Base-by-base conservation (phyloP, 2,113 vertebrate genomes). In the Barbus barbus region DNA sequence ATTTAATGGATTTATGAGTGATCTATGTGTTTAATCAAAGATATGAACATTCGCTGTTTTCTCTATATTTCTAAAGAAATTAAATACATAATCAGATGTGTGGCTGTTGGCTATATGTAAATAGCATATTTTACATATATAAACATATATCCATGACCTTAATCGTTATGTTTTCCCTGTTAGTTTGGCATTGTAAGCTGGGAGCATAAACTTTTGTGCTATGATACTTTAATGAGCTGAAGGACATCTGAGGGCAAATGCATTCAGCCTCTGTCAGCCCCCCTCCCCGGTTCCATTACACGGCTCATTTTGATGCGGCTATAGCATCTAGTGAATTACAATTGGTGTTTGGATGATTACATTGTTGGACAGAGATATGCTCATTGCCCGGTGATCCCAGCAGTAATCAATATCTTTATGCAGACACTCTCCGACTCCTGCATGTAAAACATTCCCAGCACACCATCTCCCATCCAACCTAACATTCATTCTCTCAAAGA, bases 341-440 rank as follows among this genome's bases (percentile, higher is more conserved):
- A 93, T 89, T 87, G 88, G 91, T 85, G 81, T 86, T 88, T 88
- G 91, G 91, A 93, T 93, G 92, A 92, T 93, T 91, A 92, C 91
- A 93, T 91, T 90, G 90, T 91, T 89, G 92, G 88, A 92, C 89
- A 91, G 92, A 93, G 91, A 91, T 85, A 92, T 91, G 92, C 90
- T 92, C 83, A 82, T 90, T 92, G 92, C 90, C 86, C 85, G 87
- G 90, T 92, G 92, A 94, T 91, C 93, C 92, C 90, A 91, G 87
- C 89, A 91, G 92, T 91, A 94, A 94, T 95, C 92, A 92, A 93
- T 94, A 93, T 90, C 92, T 89, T 89, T 89, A 89, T 89, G 88
- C 86, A 84, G 85, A 87, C 89, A 84, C 82, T 60, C 73, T 87
- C 87, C 88, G 88, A 89, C 89, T 78, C 86, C 90, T 90, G 90